Base-by-base conservation (phyloP, 2,888 invertebrate species). In the Ophion slaviceki region DNA sequence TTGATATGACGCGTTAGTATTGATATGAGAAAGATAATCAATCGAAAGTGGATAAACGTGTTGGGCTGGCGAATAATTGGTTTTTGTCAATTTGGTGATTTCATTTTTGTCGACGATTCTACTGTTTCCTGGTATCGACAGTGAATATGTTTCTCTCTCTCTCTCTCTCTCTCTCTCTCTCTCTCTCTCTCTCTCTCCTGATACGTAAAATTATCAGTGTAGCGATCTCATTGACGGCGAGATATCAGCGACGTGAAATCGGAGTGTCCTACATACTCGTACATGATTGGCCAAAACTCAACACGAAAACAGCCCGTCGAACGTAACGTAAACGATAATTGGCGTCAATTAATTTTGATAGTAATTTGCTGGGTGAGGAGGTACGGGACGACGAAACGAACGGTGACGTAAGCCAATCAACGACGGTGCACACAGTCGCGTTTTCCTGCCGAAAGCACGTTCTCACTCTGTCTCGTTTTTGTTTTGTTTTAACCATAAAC, bases 271-370 rank as follows among this genome's bases (percentile, higher is more conserved):
- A 71, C 78, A 71, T 82, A 62, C 68, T 36, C 61, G 71, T 40
- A 75, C 62, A 61, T 75, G 40, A 67, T 53, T 61, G 61, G 76
- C 74, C 47, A 74, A 61, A 71, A 74, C 53, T 20, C 70, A 53
- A 53, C 36, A 36, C 67, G 68, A 68, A 71, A 81, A 81, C n/a
- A 40, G 68, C 82, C 78, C 74, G 32, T 66, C 80, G 74, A 85
- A 79, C 87, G 86, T 84, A 85, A 87, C 88, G 88, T 85, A 88
- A 89, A 90, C 90, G 92, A 91, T 92, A 93, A 92, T 92, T 91
- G 91, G 89, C 90, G 89, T 90, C 92, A 90, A 93, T 93, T 93
- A 92, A 92, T 92, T 91, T 91, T 90, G 90, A 91, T 90, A 91
- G 90, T 90, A 91, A 92, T 90, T 90, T 87, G 89, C 87, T 87